Percentiles rank a stretch among this genome's conserved stretches.
These are phyloP conservation scores for Drosophila demipolita DNA, from an alignment of 2,888 invertebrate species.

Conservation along the genomic window DNA sequence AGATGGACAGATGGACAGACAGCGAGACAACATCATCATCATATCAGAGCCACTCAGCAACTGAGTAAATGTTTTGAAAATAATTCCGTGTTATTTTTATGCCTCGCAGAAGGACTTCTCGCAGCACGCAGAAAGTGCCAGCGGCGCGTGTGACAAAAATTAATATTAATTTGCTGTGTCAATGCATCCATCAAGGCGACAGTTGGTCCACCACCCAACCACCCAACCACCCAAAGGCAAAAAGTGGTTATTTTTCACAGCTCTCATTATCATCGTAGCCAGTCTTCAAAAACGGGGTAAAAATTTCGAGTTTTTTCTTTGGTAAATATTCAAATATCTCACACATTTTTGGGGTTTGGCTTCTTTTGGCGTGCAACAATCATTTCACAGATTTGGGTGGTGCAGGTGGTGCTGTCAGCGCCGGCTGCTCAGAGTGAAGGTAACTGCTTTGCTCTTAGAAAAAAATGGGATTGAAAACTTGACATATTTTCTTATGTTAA, in stretches of 20 bases:
- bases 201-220: slow-evolving; percentile 31
- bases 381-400: slow-evolving; percentile 7
- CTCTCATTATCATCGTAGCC: slow-evolving; percentile 62
- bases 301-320: slow-evolving; percentile 13
- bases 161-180: slow-evolving; percentile 84
- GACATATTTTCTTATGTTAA: not conserved
- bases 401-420: slow-evolving; percentile 61
- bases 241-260: slow-evolving; percentile 67
- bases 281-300: slow-evolving; percentile 39
- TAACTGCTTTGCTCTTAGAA: not conserved
- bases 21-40: slow-evolving; percentile 58
- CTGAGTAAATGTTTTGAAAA: slow-evolving; percentile 80
- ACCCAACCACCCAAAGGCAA: not conserved
- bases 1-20: slow-evolving; percentile 1
- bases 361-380: slow-evolving; percentile 17
- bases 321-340: slow-evolving; percentile 44
- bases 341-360: slow-evolving; percentile 39
- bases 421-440: slow-evolving; percentile 31
- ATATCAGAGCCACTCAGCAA: slow-evolving; percentile 24
- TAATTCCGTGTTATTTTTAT: slow-evolving; percentile 77
- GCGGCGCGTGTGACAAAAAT: slow-evolving; percentile 82
- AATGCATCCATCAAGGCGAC: slow-evolving; percentile 74
- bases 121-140: slow-evolving; percentile 64
- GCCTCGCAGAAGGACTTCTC: slow-evolving; percentile 16
- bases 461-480: not conserved